Conservation (phyloP, 1,140 invertebrate genomes). For the Aphidius gifuensis region DNA sequence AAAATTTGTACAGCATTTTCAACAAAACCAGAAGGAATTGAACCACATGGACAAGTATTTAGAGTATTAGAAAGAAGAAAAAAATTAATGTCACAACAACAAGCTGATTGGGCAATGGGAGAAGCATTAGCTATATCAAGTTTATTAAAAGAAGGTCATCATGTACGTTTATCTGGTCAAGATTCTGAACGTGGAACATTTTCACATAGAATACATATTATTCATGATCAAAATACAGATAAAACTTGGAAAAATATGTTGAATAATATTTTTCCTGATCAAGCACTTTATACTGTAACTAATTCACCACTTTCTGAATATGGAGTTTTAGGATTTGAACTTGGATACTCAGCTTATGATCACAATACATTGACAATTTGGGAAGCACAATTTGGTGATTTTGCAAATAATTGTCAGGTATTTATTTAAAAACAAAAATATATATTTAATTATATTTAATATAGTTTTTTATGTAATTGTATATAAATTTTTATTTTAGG, state of each 20-base stretch:
- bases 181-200: conserved; percentile 89
- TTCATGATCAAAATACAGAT: conserved; percentile 77
- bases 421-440: neutral
- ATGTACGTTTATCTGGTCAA: conserved; percentile 72
- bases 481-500: conserved; percentile 55
- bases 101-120: conserved; percentile 80
- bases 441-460: neutral
- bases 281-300: conserved; percentile 73
- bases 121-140: conserved; percentile 84
- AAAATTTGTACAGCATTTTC: conserved; percentile 62
- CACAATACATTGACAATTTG: conserved; percentile 79
- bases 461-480: conserved; percentile 1
- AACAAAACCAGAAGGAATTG: conserved; percentile 62
- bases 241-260: conserved; percentile 63
- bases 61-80: conserved; percentile 61
- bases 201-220: conserved; percentile 73
- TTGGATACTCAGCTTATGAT: conserved; percentile 81
- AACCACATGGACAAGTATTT: conserved; percentile 54
- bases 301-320: conserved; percentile 82
- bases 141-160: conserved; percentile 62
- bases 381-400: conserved; percentile 93
- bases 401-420: conserved; percentile 71
- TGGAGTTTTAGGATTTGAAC: conserved; percentile 75
- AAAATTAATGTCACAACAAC: conserved; percentile 65
- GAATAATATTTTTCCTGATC: conserved; percentile 68